Evolutionary conservation across 1,140 invertebrate species (phyloP).

Genomic region (Piezodorus guildinii): DNA sequence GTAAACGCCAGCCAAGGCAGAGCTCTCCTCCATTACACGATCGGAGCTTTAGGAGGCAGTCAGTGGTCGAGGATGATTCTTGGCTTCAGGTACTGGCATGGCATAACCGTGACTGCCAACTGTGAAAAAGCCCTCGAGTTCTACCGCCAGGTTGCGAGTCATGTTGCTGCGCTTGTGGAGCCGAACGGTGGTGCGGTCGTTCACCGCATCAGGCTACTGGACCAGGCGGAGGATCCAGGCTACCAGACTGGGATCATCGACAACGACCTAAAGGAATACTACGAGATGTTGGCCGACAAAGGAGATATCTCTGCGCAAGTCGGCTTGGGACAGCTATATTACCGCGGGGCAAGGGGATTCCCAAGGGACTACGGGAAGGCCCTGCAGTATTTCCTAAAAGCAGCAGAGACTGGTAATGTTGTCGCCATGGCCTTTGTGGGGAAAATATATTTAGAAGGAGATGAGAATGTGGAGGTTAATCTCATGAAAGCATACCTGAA

Average conservation of each 20-base stretch:
- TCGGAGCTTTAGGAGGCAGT: slow-evolving; percentile 78
- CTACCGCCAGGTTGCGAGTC: slow-evolving; percentile 80
- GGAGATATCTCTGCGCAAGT: slow-evolving; percentile 94
- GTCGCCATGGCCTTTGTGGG: slow-evolving; percentile 93
- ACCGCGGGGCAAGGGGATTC: slow-evolving; percentile 92
- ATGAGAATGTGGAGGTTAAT: slow-evolving; percentile 77
- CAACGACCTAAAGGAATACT: slow-evolving; percentile 64
- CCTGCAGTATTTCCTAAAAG: slow-evolving; percentile 83
- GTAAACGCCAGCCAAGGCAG: slow-evolving; percentile 75
- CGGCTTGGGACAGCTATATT: slow-evolving; percentile 88
- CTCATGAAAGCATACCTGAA: slow-evolving; percentile 82
- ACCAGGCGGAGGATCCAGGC: slow-evolving; percentile 68
- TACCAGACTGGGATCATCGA: neutral
- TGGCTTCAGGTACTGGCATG: slow-evolving; percentile 76
- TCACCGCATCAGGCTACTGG: slow-evolving; percentile 77
- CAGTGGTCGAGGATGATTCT: slow-evolving; percentile 88
- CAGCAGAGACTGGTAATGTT: slow-evolving; percentile 85
- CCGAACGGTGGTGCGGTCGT: slow-evolving; percentile 75
- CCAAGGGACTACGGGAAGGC: slow-evolving; percentile 81
- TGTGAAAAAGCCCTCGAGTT: slow-evolving; percentile 81
- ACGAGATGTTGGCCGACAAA: slow-evolving; percentile 90
- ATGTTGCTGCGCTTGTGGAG: slow-evolving; percentile 73
- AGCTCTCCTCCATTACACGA: slow-evolving; percentile 82
- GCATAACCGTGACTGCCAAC: slow-evolving; percentile 71
- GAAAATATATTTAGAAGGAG: slow-evolving; percentile 92